Conservation (phyloP, 2,888 invertebrate genomes). For the Drosophila trichaetosa region DNA sequence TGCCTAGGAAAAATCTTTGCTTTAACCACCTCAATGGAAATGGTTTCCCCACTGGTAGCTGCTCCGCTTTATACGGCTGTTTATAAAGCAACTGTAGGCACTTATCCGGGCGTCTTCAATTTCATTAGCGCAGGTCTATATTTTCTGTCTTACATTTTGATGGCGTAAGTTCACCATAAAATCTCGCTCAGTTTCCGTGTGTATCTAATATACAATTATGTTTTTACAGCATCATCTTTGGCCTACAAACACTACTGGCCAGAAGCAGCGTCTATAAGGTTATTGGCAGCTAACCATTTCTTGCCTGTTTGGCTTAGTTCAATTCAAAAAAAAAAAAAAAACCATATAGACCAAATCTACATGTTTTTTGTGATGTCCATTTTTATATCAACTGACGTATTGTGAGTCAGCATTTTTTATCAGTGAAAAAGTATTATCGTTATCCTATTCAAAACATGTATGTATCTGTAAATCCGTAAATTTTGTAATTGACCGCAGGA, state of each 20-base stretch:
- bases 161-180: constrained; percentile 85
- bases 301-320: constrained; percentile 14
- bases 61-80: constrained; percentile 88
- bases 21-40: constrained; percentile 88
- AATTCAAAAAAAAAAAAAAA: constrained; percentile 21
- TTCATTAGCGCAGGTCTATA: constrained; percentile 86
- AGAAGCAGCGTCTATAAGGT: constrained; percentile 74
- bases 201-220: background rate
- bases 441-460: constrained; percentile 10
- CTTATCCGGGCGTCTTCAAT: constrained; percentile 87
- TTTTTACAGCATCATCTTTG: constrained; percentile 78
- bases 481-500: constrained; percentile 27
- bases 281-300: constrained; percentile 78
- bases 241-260: constrained; percentile 82
- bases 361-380: constrained; percentile 37
- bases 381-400: constrained; percentile 9
- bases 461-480: constrained; percentile 24
- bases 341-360: constrained; percentile 31
- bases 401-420: constrained; percentile 16
- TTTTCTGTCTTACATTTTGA: constrained; percentile 84
- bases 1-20: constrained; percentile 88
- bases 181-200: background rate
- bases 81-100: constrained; percentile 86
- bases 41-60: constrained; percentile 87
- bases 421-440: constrained; percentile 53